Base-by-base conservation (phyloP, 2,113 vertebrate species). In the Ammodytes dubius region DNA sequence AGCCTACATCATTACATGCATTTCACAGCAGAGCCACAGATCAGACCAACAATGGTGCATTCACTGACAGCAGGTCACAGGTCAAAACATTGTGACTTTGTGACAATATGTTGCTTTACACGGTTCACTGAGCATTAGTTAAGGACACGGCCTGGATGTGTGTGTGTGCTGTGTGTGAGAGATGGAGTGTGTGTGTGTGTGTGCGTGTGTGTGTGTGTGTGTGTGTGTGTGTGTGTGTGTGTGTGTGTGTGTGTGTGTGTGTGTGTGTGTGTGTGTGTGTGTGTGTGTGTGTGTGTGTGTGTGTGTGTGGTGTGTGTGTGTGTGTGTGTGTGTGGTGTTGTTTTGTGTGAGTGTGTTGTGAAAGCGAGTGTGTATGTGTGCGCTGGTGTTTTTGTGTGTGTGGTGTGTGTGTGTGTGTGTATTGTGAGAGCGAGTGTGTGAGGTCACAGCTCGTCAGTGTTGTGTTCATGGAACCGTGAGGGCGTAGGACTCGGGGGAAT, bases 1-100 rank as follows among this genome's bases (percentile, higher is more conserved):
- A n/a, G n/a, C n/a, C n/a, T n/a, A 43, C 5, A 27, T 27, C 7
- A 19, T 19, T 7, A 42, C 46, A 6, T 45, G 46, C 19, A 4
- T 46, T 64, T 78, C 14, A 58, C 50, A n/a, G 6, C 43, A 6
- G 60, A 63, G 42, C 7, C 17, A 46, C 6, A 4, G 15, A 56
- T 40, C n/a, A 54, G n/a, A 43, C 1, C 4, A 15, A 83, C 71
- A 74, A 60, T 40, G 43, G 14, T 19, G 67, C 54, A 45, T 72
- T 84, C 59, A 81, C 46, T 35, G n/a, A 1, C 52, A 12, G 11
- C 60, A 71, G 70, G 72, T 79, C 77, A 70, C 39, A 79, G 77
- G 68, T 77, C 12, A 59, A 15, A 70, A 43, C 72, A 27, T 0
- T 7, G 59, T 64, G 77, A 76, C 83, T 83, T 61, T 64, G 8